These are phyloP conservation scores for Endomychus coccineus DNA, from an alignment of 2,888 invertebrate genomes.

Conservation along the genomic window DNA sequence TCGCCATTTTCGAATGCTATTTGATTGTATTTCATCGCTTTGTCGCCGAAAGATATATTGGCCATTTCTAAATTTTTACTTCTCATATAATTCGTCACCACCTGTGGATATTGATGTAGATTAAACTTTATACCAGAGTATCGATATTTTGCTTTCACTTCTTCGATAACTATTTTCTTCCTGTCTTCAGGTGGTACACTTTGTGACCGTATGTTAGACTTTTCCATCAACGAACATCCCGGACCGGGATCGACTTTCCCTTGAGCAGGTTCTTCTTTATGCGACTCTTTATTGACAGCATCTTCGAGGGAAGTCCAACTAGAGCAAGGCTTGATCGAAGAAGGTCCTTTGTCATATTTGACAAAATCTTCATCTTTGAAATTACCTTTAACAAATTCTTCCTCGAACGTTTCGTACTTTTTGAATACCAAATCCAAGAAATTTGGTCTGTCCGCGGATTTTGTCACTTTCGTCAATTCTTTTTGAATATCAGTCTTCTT, in stretches of 20 bases:
- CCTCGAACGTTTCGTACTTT: conserved; percentile 15
- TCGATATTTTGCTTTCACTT: conserved; percentile 43
- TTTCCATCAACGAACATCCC: conserved; percentile 4
- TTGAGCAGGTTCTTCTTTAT: conserved; percentile 4
- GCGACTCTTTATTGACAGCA: conserved; percentile 9
- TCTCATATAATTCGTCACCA: conserved; percentile 68
- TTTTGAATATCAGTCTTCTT: conserved; percentile 6
- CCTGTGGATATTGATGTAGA: conserved; percentile 66
- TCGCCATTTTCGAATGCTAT: conserved; percentile 17
- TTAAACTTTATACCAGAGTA: conserved; percentile 68
- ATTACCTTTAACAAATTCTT: conserved; percentile 14
- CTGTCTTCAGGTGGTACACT: conserved; percentile 35
- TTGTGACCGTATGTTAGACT: conserved; percentile 28
- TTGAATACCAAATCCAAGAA: conserved; percentile 14
- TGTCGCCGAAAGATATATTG: conserved; percentile 53
- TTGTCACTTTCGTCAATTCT: conserved; percentile 11
- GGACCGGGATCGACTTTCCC: not conserved
- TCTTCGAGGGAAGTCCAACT: conserved; percentile 25
- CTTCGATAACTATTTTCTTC: conserved; percentile 19
- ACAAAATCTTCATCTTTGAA: conserved; percentile 29
- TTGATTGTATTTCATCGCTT: conserved; percentile 47
- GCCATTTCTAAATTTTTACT: conserved; percentile 62
- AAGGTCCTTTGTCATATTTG: conserved; percentile 13
- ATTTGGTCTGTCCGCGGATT: conserved; percentile 11
- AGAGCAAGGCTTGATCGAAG: conserved; percentile 26